Base-by-base conservation (phyloP, 2,888 invertebrate genomes). In the Apamea crenata region DNA sequence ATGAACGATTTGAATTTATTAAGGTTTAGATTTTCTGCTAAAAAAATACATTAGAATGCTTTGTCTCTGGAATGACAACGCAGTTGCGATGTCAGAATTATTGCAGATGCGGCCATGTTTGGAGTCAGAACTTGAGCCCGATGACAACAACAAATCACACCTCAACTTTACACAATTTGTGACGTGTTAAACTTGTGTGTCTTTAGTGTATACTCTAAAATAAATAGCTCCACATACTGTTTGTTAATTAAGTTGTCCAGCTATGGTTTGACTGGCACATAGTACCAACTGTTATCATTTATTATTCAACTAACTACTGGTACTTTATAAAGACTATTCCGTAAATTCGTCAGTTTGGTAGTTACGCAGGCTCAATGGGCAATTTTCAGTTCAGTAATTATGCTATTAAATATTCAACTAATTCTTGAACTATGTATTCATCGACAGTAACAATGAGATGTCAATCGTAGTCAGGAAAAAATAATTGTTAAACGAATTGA, bases 251-350 rank as follows among this genome's bases (percentile, higher is more conserved):
- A 44, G 10, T 56, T 32, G 44, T 36, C 40, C 36, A 36, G 68
- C 70, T 53, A 56, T 76, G 67, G 71, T 72, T 59, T 77, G 36
- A 59, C 44, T 50, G 25, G 47, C 21, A 82, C 44, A 67, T 29
- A 40, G 53, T 32, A 36, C 32, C 2, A 2, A 68, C 44, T 78
- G 36, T 56, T 61, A 61, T 68, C 29, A 81, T 81, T 68, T 47
- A 80, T 68, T n/a, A 68, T 81, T 68, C 67, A 72, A 63, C 53
- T 29, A 71, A 68, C 69, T 59, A 36, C 56, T 66, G 67, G 29
- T 66, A 50, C 56, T 69, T 4, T n/a, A 50, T 40, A 65, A 18
- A 47, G n/a, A n/a, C 36, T 59, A 21, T 50, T 50, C 36, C 65
- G 29, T 59, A 36, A 47, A 59, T 78, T 36, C 7, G 21, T 78